These are phyloP conservation scores for Nasonia giraulti DNA, from an alignment of 1,140 invertebrate species.

Conservation along the genomic window DNA sequence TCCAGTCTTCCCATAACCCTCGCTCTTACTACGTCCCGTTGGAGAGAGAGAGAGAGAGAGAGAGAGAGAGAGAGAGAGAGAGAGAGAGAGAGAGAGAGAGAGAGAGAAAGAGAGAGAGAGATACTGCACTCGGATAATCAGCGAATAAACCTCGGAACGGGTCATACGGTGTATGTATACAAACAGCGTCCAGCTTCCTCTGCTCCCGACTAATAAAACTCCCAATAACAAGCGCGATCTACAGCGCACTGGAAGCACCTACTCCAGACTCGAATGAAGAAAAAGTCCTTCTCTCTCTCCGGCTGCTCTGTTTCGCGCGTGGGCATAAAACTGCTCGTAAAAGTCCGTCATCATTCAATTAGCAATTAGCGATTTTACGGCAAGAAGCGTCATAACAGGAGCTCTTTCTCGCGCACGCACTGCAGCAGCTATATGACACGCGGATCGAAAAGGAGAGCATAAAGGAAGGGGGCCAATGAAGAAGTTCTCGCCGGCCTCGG, in stretches of 20 bases:
- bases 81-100: too few species aligned
- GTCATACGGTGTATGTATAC: background rate
- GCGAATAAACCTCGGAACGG: too few species aligned
- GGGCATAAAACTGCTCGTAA: conserved; percentile 41
- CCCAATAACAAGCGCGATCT: background rate
- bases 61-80: too few species aligned
- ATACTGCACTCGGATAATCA: too few species aligned
- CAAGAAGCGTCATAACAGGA: conserved; percentile 25
- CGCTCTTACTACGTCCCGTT: too few species aligned
- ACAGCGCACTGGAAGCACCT: background rate
- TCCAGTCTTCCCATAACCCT: too few species aligned
- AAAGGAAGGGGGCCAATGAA: background rate
- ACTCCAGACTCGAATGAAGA: background rate
- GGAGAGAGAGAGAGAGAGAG: too few species aligned
- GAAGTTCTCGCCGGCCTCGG: conserved; percentile 16
- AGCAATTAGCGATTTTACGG: conserved; percentile 50
- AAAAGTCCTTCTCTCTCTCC: background rate
- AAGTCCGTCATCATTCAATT: conserved; percentile 44
- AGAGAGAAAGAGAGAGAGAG: too few species aligned
- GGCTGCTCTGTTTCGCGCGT: background rate
- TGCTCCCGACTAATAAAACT: background rate
- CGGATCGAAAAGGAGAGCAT: background rate
- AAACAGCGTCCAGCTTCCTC: background rate
- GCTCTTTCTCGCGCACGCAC: background rate
- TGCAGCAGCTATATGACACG: too few species aligned